These are phyloP conservation scores for Premnoplex brunnescens DNA, from an alignment of 2,797 vertebrate species.

Conservation along the genomic window DNA sequence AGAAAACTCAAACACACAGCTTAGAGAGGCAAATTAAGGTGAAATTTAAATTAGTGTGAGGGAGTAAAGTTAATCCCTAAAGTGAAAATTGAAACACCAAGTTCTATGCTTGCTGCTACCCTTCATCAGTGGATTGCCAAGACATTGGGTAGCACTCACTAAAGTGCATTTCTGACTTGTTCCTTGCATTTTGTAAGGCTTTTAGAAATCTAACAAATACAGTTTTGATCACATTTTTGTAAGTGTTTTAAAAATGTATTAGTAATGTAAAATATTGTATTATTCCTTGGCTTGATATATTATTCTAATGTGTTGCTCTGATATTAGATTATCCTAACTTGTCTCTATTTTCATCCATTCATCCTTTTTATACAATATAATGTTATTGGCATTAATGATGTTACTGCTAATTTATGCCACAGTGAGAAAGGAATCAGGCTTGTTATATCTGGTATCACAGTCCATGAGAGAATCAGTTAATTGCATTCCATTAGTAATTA, in stretches of 20 bases:
- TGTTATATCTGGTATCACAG: conserved; percentile 29
- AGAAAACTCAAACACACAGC: background rate
- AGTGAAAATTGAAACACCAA: background rate
- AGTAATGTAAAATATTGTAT: background rate
- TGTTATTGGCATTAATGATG: conserved; percentile 34
- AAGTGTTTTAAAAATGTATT: background rate
- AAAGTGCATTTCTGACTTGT: background rate
- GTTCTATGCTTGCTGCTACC: background rate
- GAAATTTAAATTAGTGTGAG: conserved; percentile 1
- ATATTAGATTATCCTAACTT: background rate
- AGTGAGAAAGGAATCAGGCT: conserved; percentile 29
- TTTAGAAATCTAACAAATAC: background rate
- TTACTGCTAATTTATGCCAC: conserved; percentile 51
- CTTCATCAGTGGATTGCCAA: background rate
- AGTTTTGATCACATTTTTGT: background rate
- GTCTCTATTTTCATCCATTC: background rate
- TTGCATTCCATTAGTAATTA: conserved; percentile 55
- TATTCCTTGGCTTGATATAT: background rate
- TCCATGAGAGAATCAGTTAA: conserved; percentile 38
- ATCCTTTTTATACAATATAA: conserved; percentile 12
- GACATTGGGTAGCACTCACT: background rate
- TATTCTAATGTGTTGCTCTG: background rate
- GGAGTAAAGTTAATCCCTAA: background rate
- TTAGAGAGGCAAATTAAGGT: background rate
- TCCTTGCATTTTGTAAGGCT: background rate